phyloP scores from a whole-genome alignment of 2,113 vertebrate species.

The Colistium nudipinnis region DNA sequence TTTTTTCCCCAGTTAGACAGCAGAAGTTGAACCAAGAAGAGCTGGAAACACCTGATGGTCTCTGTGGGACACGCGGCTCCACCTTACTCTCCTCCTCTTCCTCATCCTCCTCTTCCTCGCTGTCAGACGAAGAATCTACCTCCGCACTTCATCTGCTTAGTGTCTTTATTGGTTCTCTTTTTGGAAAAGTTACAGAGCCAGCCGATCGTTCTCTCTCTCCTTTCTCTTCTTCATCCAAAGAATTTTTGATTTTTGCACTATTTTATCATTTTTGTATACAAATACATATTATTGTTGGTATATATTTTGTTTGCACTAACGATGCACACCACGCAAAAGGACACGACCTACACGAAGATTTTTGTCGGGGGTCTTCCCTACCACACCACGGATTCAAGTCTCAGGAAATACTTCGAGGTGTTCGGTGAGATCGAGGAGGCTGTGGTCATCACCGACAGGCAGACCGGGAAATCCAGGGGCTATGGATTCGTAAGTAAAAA shows the following conservation, averaged over 20 bases:
- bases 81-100: slow-evolving; percentile 44
- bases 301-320: slow-evolving; percentile 80
- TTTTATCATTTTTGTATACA: slow-evolving; percentile 6
- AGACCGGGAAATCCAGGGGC: slow-evolving; percentile 96
- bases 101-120: slow-evolving; percentile 48
- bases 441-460: slow-evolving; percentile 96
- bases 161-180: slow-evolving; percentile 45
- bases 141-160: slow-evolving; percentile 64
- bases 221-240: slow-evolving; percentile 45
- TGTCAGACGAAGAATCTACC: slow-evolving; percentile 78
- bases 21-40: slow-evolving; percentile 77
- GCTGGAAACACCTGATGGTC: slow-evolving; percentile 78
- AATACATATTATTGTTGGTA: slow-evolving; percentile 60
- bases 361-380: slow-evolving; percentile 97
- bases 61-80: slow-evolving; percentile 79
- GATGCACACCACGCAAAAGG: slow-evolving; percentile 99
- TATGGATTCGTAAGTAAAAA: slow-evolving; percentile 96
- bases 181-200: slow-evolving; percentile 49
- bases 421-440: slow-evolving; percentile 98
- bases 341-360: slow-evolving; percentile 98
- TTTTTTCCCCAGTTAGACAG: slow-evolving; percentile 78
- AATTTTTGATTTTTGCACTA: slow-evolving; percentile 77
- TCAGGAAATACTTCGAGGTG: slow-evolving; percentile 98
- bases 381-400: slow-evolving; percentile 97
- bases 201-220: slow-evolving; percentile 37